Conservation (phyloP, 2,888 invertebrate genomes). For the Pristionchus japonicus region DNA sequence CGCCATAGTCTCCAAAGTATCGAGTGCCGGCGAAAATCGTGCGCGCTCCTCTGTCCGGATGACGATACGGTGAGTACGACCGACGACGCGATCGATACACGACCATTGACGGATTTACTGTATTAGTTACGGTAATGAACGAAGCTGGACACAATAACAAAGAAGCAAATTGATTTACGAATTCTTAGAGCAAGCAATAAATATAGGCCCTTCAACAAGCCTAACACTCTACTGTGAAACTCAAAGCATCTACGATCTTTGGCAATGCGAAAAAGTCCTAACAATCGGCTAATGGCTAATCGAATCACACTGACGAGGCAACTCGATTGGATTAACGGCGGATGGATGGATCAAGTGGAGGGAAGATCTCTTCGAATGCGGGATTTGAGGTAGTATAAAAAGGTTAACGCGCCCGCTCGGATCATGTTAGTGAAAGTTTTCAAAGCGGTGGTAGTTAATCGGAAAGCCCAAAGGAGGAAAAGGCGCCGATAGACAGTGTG, state of each 20-base stretch:
- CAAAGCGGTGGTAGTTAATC: not conserved
- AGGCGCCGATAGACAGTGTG: not conserved
- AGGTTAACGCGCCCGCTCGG: not conserved
- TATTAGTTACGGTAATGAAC: too few relatives aligned
- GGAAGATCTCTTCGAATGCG: not conserved
- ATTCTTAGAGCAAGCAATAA: too few relatives aligned
- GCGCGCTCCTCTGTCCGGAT: not conserved
- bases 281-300: not conserved
- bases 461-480: not conserved
- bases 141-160: too few relatives aligned
- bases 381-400: not conserved
- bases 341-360: not conserved
- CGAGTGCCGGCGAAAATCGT: not conserved
- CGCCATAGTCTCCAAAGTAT: conserved; percentile 21
- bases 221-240: too few relatives aligned
- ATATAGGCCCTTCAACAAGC: too few relatives aligned
- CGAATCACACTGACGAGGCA: conserved; percentile 1
- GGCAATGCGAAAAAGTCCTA: not conserved
- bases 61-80: not conserved
- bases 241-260: too few relatives aligned
- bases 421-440: conserved; percentile 27
- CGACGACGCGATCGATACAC: not conserved
- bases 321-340: conserved; percentile 16
- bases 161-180: too few relatives aligned
- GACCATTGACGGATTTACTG: too few relatives aligned